These are phyloP conservation scores for Microcebus lehilahytsara DNA, from an alignment of 2,113 vertebrate genomes.

Conservation along the genomic window DNA sequence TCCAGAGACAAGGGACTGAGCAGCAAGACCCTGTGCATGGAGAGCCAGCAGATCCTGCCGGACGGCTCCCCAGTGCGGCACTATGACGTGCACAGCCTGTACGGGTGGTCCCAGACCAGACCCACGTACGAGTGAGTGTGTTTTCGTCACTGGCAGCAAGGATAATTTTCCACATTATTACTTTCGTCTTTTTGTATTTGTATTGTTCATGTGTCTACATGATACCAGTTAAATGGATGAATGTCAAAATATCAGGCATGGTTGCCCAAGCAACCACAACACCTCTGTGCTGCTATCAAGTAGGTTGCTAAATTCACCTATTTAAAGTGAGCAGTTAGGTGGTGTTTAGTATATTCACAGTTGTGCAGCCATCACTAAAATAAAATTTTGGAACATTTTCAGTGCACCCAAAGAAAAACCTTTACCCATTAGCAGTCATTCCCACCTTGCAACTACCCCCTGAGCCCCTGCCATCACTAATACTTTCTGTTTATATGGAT, in stretches of 20 bases:
- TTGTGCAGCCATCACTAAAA: not conserved
- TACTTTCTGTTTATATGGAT: not conserved
- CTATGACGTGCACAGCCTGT: slow-evolving; percentile 93
- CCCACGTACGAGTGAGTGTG: slow-evolving; percentile 89
- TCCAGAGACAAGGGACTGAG: slow-evolving; percentile 81
- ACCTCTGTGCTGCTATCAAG: not conserved
- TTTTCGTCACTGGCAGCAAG: not conserved
- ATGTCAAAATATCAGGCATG: not conserved
- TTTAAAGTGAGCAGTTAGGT: not conserved
- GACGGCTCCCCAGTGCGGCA: slow-evolving; percentile 87
- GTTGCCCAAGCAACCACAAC: not conserved
- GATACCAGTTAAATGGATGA: not conserved
- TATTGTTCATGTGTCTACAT: not conserved
- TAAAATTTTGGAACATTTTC: not conserved
- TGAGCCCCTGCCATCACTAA: not conserved
- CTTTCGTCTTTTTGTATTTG: not conserved
- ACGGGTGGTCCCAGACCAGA: slow-evolving; percentile 94
- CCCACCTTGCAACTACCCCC: too few species aligned
- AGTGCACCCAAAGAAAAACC: not conserved
- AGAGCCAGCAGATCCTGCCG: slow-evolving; percentile 88
- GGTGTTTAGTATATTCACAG: not conserved
- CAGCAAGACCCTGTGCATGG: slow-evolving; percentile 92
- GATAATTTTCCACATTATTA: not conserved
- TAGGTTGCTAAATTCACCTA: not conserved
- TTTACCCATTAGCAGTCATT: not conserved